phyloP scores from a whole-genome alignment of 2,888 invertebrate genomes.

The Oscheius onirici region DNA sequence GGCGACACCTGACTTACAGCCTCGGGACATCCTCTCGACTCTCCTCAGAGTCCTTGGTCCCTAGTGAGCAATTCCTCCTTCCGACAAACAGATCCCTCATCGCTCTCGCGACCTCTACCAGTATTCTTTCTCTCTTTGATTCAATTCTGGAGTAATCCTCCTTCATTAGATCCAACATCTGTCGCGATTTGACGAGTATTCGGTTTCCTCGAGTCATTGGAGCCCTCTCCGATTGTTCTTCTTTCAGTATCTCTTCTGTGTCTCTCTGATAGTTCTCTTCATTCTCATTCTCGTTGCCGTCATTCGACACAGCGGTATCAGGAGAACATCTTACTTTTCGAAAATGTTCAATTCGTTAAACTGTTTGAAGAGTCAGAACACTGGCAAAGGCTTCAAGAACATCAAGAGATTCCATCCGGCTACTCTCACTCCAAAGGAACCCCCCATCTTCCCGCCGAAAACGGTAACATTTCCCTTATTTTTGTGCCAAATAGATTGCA shows the following conservation, averaged over 20 bases:
- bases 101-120: neutral
- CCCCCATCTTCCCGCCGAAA: conserved; percentile 15
- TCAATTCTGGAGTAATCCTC: too few relatives aligned
- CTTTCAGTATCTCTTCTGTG: conserved; percentile 5
- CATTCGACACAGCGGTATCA: neutral
- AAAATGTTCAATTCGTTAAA: conserved; percentile 5
- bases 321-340: neutral
- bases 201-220: neutral
- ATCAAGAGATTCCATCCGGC: neutral
- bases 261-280: neutral
- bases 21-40: conserved; percentile 2
- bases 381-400: conserved; percentile 22
- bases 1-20: conserved; percentile 32
- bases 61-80: neutral
- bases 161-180: conserved; percentile 26
- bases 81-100: conserved; percentile 25
- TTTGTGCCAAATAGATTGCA: neutral
- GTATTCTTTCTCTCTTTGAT: too few relatives aligned
- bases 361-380: conserved; percentile 4
- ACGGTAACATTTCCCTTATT: neutral
- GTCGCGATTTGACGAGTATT: conserved; percentile 1
- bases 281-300: conserved; percentile 4
- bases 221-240: neutral
- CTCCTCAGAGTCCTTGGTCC: neutral
- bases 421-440: neutral